These are phyloP conservation scores for Agrotis exclamationis DNA, from an alignment of 2,888 invertebrate species.

Conservation along the genomic window DNA sequence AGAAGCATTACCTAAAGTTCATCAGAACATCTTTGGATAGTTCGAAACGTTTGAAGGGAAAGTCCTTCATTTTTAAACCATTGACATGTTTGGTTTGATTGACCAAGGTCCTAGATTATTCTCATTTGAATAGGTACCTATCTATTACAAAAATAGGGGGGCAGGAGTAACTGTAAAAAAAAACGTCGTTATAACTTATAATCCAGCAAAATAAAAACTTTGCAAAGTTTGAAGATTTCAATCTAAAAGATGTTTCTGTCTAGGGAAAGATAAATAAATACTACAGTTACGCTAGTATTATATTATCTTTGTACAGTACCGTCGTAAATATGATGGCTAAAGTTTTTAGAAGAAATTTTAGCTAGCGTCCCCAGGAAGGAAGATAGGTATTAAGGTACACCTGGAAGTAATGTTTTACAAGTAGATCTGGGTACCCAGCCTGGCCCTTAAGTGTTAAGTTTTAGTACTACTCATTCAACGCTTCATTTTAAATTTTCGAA, in stretches of 20 bases:
- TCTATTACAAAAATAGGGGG: background rate
- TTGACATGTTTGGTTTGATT: background rate
- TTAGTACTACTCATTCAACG: background rate
- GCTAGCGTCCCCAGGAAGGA: background rate
- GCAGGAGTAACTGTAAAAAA: background rate
- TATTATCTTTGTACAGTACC: too few relatives aligned
- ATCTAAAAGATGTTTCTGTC: slow-evolving; percentile 27
- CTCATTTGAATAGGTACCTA: slow-evolving; percentile 1
- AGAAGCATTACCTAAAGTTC: too few relatives aligned
- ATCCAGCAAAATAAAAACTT: background rate
- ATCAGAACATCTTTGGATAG: too few relatives aligned
- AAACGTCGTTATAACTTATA: background rate
- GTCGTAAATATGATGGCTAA: slow-evolving; percentile 43
- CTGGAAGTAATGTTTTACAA: background rate
- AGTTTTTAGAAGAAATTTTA: slow-evolving; percentile 22
- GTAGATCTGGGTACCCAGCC: background rate
- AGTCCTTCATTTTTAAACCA: too few relatives aligned
- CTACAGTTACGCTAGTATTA: too few relatives aligned
- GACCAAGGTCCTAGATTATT: background rate
- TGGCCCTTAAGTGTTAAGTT: background rate
- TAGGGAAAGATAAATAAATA: slow-evolving; percentile 39
- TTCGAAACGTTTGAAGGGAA: too few relatives aligned
- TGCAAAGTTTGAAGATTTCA: slow-evolving; percentile 20
- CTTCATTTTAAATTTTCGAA: background rate
- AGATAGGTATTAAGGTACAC: background rate